Conservation (phyloP, 2,888 invertebrate species). For the Acleris laterana region DNA sequence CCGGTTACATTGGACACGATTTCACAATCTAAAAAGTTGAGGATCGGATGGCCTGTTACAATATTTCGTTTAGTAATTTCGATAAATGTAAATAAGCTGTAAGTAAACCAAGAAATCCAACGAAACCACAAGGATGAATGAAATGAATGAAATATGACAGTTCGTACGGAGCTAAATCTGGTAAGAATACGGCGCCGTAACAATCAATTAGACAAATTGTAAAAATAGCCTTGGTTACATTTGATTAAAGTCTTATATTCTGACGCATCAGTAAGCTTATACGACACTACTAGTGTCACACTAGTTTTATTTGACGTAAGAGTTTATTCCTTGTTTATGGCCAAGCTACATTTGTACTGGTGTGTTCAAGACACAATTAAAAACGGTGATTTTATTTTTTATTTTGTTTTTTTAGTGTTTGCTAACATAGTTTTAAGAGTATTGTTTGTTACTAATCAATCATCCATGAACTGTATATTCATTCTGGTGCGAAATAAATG, state of each 20-base stretch:
- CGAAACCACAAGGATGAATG: slow-evolving; percentile 37
- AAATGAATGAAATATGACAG: slow-evolving; percentile 38
- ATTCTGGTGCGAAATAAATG: too few relatives aligned
- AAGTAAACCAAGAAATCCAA: slow-evolving; percentile 37
- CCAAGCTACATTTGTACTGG: background rate
- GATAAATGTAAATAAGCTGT: slow-evolving; percentile 38
- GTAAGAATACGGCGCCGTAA: slow-evolving; percentile 8
- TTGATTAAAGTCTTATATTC: background rate
- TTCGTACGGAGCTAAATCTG: slow-evolving; percentile 26
- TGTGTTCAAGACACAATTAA: slow-evolving; percentile 9
- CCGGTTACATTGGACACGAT: slow-evolving; percentile 51
- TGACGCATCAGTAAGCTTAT: background rate
- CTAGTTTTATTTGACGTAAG: background rate
- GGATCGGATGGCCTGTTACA: slow-evolving; percentile 12
- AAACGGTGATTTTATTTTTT: too few relatives aligned
- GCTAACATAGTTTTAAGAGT: too few relatives aligned
- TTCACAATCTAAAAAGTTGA: slow-evolving; percentile 20
- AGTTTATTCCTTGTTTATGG: slow-evolving; percentile 24
- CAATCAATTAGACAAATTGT: background rate
- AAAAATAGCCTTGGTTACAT: background rate
- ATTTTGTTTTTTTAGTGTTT: too few relatives aligned
- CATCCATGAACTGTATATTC: too few relatives aligned
- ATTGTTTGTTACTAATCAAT: too few relatives aligned
- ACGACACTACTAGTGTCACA: background rate
- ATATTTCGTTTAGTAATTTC: slow-evolving; percentile 29